phyloP scores from a whole-genome alignment of 1,140 invertebrate genomes.

The Doryteuthis pealeii region DNA sequence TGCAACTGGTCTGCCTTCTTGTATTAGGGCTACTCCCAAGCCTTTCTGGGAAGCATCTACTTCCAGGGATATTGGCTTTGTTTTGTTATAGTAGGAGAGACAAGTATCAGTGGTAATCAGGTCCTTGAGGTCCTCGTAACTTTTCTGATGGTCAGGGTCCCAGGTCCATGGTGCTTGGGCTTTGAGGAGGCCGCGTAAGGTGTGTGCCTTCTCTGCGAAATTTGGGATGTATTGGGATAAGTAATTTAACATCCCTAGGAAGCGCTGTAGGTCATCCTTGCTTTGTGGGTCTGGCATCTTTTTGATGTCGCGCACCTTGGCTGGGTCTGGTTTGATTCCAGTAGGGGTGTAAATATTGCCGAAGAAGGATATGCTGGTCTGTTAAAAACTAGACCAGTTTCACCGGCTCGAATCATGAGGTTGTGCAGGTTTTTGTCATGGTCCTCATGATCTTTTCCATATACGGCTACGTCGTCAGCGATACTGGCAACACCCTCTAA shows the following conservation, averaged over 20 bases:
- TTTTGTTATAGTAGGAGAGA: no score
- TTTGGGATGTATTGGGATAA: constrained; percentile 23
- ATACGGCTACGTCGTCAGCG: constrained; percentile 57
- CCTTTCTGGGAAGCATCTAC: no score
- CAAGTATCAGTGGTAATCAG: no score
- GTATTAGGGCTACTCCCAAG: no score
- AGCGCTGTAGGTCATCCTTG: constrained; percentile 26
- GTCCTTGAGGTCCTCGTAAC: constrained; percentile 10
- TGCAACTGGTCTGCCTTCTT: no score
- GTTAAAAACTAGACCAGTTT: constrained; percentile 26
- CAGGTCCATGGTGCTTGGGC: constrained; percentile 20
- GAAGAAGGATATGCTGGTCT: constrained; percentile 49
- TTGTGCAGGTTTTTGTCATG: constrained; percentile 18
- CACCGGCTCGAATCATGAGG: constrained; percentile 22
- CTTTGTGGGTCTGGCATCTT: constrained; percentile 44
- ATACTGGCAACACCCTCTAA: constrained; percentile 49
- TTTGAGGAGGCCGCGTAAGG: constrained; percentile 27
- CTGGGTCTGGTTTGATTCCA: constrained; percentile 52
- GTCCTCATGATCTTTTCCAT: constrained; percentile 31
- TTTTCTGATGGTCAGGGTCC: constrained; percentile 9
- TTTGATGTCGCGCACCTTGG: constrained; percentile 50
- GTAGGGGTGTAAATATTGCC: constrained; percentile 52
- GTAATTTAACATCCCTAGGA: constrained; percentile 33
- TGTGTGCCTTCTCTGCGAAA: background rate
- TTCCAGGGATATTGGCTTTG: no score